phyloP scores from a whole-genome alignment of 1,140 invertebrate genomes.

The Hycleus phaleratus region DNA sequence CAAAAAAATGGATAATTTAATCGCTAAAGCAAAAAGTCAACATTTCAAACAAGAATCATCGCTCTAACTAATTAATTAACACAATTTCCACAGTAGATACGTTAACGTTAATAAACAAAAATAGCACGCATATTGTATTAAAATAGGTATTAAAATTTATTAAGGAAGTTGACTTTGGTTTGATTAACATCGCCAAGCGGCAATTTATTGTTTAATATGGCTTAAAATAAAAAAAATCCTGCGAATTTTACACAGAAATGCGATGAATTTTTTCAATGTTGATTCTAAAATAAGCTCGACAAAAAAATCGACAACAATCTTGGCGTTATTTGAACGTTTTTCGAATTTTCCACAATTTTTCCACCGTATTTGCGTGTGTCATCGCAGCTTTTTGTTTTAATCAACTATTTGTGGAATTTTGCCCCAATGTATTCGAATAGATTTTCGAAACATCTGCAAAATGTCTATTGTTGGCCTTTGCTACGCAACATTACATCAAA shows the following conservation, averaged over 20 bases:
- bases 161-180: neutral
- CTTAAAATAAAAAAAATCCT: constrained; percentile 5
- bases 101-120: no score
- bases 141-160: no score
- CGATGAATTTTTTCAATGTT: constrained; percentile 3
- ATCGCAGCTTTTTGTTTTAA: no score
- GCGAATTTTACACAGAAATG: neutral
- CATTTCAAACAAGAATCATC: neutral
- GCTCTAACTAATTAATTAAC: no score
- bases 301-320: neutral
- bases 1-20: no score
- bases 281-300: no score
- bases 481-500: constrained; percentile 8
- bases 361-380: no score
- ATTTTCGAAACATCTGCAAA: constrained; percentile 10
- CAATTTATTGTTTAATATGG: neutral
- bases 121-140: no score
- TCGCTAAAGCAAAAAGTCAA: neutral
- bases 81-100: no score
- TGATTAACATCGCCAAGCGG: constrained; percentile 1
- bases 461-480: constrained; percentile 2
- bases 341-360: constrained; percentile 1
- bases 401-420: no score
- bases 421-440: no score
- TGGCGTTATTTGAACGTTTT: constrained; percentile 5